Conservation (phyloP, 2,888 invertebrate genomes). For the Mycalesis mineus region DNA sequence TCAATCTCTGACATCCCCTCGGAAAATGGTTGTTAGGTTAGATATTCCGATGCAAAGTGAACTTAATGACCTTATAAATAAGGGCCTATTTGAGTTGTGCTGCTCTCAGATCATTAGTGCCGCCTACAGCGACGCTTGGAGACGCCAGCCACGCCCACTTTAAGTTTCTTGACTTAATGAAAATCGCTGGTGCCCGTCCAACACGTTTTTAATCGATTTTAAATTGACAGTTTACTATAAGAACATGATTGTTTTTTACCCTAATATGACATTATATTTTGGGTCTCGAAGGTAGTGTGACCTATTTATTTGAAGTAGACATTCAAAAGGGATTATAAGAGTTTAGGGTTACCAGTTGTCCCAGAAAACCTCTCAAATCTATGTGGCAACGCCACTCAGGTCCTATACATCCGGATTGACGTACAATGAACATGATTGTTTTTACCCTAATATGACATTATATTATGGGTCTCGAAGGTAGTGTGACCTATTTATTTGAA, state of each 20-base stretch:
- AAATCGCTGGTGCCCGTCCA: constrained; percentile 38
- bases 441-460: not conserved
- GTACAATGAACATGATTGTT: constrained; percentile 16
- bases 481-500: too few relatives aligned
- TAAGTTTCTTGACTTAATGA: constrained; percentile 40
- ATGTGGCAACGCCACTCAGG: too few relatives aligned
- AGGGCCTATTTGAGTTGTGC: constrained; percentile 39
- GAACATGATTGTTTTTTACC: constrained; percentile 10
- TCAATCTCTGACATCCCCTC: constrained; percentile 37
- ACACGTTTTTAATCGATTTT: constrained; percentile 36
- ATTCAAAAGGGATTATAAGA: too few relatives aligned
- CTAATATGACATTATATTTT: not conserved
- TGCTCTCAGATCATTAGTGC: constrained; percentile 46
- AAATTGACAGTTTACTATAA: constrained; percentile 18
- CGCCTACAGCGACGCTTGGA: constrained; percentile 44
- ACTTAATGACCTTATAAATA: constrained; percentile 38
- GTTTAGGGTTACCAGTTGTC: too few relatives aligned
- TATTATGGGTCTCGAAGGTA: not conserved
- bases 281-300: not conserved
- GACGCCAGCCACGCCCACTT: constrained; percentile 48
- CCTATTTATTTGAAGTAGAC: too few relatives aligned
- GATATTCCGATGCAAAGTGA: constrained; percentile 22
- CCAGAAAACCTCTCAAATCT: too few relatives aligned
- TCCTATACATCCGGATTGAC: too few relatives aligned
- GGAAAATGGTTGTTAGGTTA: constrained; percentile 31